Evolutionary conservation across 2,888 invertebrate genomes (phyloP).

Genomic region (Sphaerophoria rueppellii): DNA sequence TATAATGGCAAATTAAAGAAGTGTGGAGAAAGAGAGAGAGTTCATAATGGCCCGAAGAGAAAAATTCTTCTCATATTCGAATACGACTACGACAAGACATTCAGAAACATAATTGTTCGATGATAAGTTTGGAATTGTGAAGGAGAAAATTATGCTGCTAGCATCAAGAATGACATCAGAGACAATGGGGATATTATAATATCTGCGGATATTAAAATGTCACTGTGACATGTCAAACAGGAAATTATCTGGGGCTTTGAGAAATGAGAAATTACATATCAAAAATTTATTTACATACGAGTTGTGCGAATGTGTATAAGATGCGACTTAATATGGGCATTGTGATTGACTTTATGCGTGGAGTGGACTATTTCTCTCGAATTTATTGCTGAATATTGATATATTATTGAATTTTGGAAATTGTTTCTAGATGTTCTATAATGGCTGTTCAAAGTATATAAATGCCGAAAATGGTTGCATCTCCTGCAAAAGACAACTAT

Average conservation of each 20-base stretch:
- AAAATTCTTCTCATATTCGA: not conserved
- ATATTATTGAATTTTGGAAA: too few species aligned
- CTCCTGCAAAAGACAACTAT: too few species aligned
- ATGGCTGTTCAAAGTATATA: too few species aligned
- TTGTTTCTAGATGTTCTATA: too few species aligned
- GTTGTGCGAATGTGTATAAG: not conserved
- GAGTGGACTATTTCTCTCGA: too few species aligned
- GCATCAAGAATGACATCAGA: constrained; percentile 1
- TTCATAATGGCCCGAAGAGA: constrained; percentile 28
- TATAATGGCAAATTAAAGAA: not conserved
- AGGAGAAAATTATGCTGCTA: constrained; percentile 7
- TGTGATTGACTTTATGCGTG: not conserved
- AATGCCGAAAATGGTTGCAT: too few species aligned
- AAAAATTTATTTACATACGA: constrained; percentile 1
- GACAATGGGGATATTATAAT: constrained; percentile 20
- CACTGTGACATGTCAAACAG: constrained; percentile 48
- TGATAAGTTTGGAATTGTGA: constrained; percentile 21
- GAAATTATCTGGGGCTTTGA: constrained; percentile 34
- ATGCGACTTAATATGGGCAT: not conserved
- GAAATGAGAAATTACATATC: constrained; percentile 22
- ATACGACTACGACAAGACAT: not conserved
- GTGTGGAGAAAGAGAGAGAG: not conserved
- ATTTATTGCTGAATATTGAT: too few species aligned
- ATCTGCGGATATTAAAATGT: constrained; percentile 59
- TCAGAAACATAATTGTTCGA: constrained; percentile 22